Evolutionary conservation across 1,140 invertebrate genomes (phyloP), one percentile per base, ranked within the genome.

Genomic region (Trichonephila clavipes): DNA sequence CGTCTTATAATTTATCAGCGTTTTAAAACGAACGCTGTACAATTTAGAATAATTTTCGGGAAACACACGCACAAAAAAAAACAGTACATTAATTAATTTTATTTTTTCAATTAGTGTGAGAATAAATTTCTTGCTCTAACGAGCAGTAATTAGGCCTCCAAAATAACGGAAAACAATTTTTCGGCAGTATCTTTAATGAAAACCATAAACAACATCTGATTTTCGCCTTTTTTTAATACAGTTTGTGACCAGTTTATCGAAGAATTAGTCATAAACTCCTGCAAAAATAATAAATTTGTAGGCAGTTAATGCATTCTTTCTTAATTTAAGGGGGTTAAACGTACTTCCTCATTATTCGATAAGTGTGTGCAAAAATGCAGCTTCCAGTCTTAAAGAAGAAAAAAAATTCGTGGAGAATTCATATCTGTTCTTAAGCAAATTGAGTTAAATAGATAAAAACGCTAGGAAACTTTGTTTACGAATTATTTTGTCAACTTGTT

Each of bases 81-180:
- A 14, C 58, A 14, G 19, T 2, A 44, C 82, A 21, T 85, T 85
- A 85, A 58, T 85, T 85, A 85, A 58, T 85, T 85, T 85, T 85
- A 44, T 82, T 85, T 85, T 85, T 85, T 85, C 82, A 85, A 85
- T 85, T 85, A 85, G 24, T 8, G 40, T 51, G 58, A 85, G 82
- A 85, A 85, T 85, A 85, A 85, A 85, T 85, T 85, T 59, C 82
- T 58, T 58, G 82, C 24, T 51, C 24, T 85, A 51, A 85, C 82
- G 40, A 85, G 19, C 40, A 24, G 40, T 59, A 85, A 85, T 85
- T 85, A 85, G 6, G 58, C n/a, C 21, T 59, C 40, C 44, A 21
- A 85, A 85, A 85, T 85, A 85, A 85, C 18, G 82, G 82, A 85
- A 85, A 85, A 59, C 21, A 85, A 59, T 85, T 85, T 85, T 85